Evolutionary conservation across 2,888 invertebrate species (phyloP).

Genomic region (Scaptomyza parva): DNA sequence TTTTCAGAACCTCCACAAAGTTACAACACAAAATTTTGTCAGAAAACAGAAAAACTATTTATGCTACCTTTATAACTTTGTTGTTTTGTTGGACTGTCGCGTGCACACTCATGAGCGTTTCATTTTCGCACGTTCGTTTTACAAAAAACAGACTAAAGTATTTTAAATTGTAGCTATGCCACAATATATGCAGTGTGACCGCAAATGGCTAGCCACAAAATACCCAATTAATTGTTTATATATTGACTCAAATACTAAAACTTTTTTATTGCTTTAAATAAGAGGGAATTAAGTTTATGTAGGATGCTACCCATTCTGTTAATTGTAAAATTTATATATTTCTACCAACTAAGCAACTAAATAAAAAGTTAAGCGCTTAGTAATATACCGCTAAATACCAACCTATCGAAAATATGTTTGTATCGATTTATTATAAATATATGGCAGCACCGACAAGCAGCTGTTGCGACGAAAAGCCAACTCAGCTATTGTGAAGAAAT

Average conservation of each 20-base stretch:
- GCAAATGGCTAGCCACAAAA: slow-evolving; percentile 4
- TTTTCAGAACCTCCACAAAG: slow-evolving; percentile 6
- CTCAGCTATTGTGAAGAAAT: slow-evolving; percentile 75
- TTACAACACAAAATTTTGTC: slow-evolving; percentile 3
- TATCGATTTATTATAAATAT: slow-evolving; percentile 7
- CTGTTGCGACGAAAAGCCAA: slow-evolving; percentile 73
- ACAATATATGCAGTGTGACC: slow-evolving; percentile 27
- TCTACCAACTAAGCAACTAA: no score
- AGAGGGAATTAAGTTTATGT: not conserved
- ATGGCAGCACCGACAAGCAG: slow-evolving; percentile 48
- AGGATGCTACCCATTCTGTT: no score
- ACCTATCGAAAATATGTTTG: slow-evolving; percentile 8
- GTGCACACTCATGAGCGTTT: slow-evolving; percentile 21
- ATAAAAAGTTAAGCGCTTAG: not conserved
- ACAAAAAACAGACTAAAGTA: slow-evolving; percentile 35
- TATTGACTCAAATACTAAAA: slow-evolving; percentile 1
- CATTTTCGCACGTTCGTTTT: slow-evolving; percentile 32
- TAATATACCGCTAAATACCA: not conserved
- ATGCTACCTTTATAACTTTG: not conserved
- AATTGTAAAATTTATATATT: no score
- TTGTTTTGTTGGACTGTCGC: slow-evolving; percentile 2
- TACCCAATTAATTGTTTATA: not conserved
- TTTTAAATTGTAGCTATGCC: slow-evolving; percentile 52
- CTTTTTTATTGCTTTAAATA: not conserved
- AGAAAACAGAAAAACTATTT: slow-evolving; percentile 20